phyloP scores from a whole-genome alignment of 2,888 invertebrate genomes.

The Cepaea hortensis region DNA sequence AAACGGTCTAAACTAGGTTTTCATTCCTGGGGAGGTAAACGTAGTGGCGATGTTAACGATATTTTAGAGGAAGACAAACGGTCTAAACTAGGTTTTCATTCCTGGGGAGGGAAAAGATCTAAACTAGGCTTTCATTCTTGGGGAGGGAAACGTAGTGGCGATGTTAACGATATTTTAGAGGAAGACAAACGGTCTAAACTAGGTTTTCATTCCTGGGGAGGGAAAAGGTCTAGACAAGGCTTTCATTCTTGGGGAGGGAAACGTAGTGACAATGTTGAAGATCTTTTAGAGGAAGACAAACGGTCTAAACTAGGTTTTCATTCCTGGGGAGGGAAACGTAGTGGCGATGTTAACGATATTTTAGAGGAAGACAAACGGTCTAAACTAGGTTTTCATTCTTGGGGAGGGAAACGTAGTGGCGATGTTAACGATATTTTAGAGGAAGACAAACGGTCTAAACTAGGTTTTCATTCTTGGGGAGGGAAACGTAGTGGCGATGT shows the following conservation, averaged over 20 bases:
- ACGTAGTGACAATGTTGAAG: too few species aligned
- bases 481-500: background rate
- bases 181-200: background rate
- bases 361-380: background rate
- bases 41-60: background rate
- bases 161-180: background rate
- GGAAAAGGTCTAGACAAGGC: background rate
- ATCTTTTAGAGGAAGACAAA: background rate
- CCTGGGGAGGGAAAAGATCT: slow-evolving; percentile 21
- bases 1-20: background rate
- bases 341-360: background rate
- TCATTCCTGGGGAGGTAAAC: slow-evolving; percentile 16
- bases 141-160: background rate
- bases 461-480: slow-evolving; percentile 30
- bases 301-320: slow-evolving; percentile 14
- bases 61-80: background rate
- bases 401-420: slow-evolving; percentile 4
- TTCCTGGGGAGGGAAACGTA: slow-evolving; percentile 15
- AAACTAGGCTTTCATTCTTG: slow-evolving; percentile 23
- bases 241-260: slow-evolving; percentile 31
- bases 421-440: background rate
- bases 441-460: background rate
- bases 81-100: slow-evolving; percentile 9
- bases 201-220: slow-evolving; percentile 24
- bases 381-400: slow-evolving; percentile 13